phyloP scores from a whole-genome alignment of 2,888 invertebrate species.

The Hydropsyche betteni region DNA sequence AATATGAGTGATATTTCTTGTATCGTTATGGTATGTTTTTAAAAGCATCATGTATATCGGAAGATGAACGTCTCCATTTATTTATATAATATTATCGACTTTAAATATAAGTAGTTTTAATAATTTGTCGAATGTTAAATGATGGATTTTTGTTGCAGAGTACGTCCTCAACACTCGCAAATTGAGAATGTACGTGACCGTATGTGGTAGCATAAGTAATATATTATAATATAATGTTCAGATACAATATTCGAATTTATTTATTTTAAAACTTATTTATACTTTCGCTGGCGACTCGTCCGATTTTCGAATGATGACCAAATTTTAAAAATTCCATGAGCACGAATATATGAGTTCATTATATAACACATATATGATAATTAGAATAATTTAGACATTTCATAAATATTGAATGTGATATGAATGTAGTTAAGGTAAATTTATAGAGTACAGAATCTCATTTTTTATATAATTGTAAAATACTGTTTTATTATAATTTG shows the following conservation, averaged over 20 bases:
- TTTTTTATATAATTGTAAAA: conserved; percentile 2
- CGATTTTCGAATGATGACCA: too few species aligned
- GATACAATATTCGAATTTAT: conserved; percentile 5
- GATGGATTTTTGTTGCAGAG: conserved; percentile 41
- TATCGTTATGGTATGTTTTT: too few species aligned
- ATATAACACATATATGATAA: neutral
- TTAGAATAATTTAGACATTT: conserved; percentile 17
- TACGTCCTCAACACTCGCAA: conserved; percentile 47
- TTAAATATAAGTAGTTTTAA: too few species aligned
- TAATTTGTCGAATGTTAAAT: neutral
- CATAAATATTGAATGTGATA: conserved; percentile 34
- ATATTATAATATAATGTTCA: neutral
- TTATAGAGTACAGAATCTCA: conserved; percentile 34
- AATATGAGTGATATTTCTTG: too few species aligned
- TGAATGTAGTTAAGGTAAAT: conserved; percentile 25
- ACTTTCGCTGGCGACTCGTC: too few species aligned
- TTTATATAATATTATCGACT: too few species aligned
- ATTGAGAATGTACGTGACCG: conserved; percentile 46
- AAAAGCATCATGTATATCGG: too few species aligned
- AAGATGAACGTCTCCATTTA: too few species aligned
- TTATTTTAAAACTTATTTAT: too few species aligned
- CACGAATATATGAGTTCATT: neutral
- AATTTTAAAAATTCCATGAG: too few species aligned
- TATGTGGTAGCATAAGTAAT: conserved; percentile 43
- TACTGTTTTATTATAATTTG: too few species aligned